Conservation (phyloP, 2,888 invertebrate species). For the Pristionchus maxplancki region DNA sequence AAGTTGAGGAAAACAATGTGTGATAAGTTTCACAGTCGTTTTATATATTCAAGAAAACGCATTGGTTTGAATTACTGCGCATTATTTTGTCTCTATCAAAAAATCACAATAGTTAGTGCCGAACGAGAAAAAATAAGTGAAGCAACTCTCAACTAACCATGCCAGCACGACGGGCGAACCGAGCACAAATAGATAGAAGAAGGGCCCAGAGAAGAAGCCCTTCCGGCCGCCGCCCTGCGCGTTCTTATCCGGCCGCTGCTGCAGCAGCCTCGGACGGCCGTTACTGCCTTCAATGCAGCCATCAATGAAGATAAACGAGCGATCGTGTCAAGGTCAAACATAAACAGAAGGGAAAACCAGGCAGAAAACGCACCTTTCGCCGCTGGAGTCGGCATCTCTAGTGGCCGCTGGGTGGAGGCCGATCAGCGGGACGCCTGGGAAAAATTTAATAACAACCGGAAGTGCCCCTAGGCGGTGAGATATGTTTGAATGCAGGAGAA, state of each 20-base stretch:
- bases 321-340: neutral
- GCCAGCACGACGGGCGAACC: conserved; percentile 27
- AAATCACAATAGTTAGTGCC: neutral
- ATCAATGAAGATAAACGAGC: neutral
- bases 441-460: conserved; percentile 11
- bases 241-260: neutral
- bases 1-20: too few relatives aligned
- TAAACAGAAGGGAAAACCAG: neutral
- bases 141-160: conserved; percentile 33
- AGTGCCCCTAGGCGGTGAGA: neutral
- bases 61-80: too few relatives aligned
- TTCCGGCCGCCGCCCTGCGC: neutral
- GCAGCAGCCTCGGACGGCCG: conserved; percentile 36
- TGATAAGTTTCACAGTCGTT: neutral
- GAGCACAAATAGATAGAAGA: neutral
- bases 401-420: neutral
- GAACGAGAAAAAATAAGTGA: neutral
- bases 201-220: conserved; percentile 46
- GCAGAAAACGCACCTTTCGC: conserved; percentile 11
- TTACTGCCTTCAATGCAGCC: neutral
- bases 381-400: neutral
- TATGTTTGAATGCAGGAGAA: neutral
- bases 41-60: neutral
- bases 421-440: neutral
- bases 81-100: neutral